Evolutionary conservation across 2,888 invertebrate genomes (phyloP).

Genomic region (Scrobipalpa costella): DNA sequence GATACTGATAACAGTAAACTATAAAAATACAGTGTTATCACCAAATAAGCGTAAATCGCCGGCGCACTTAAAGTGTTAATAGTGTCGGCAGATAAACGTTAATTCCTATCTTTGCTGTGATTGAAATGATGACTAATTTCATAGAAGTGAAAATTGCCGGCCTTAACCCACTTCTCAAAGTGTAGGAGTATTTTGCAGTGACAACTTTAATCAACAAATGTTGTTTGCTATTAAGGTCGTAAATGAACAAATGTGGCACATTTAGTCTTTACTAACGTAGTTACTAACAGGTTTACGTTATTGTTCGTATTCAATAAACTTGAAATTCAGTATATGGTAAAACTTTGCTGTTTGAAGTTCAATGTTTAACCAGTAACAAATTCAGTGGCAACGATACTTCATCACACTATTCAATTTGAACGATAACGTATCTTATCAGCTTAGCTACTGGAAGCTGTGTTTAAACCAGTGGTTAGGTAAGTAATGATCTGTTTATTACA

Average conservation of each 20-base stretch:
- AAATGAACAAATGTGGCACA: too few relatives aligned
- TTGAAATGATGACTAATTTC: neutral
- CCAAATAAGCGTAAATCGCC: neutral
- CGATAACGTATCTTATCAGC: slow-evolving; percentile 1
- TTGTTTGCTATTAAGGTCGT: too few relatives aligned
- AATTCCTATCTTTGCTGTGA: neutral
- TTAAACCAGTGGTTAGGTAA: neutral
- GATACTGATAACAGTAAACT: neutral
- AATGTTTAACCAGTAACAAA: too few relatives aligned
- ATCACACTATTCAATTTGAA: too few relatives aligned
- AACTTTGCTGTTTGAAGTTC: too few relatives aligned
- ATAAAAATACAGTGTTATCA: slow-evolving; percentile 4
- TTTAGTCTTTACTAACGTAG: too few relatives aligned
- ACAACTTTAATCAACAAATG: neutral
- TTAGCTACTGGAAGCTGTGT: neutral
- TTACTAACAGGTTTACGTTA: too few relatives aligned
- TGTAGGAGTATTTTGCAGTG: neutral
- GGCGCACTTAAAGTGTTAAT: slow-evolving; percentile 7
- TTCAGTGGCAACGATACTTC: neutral
- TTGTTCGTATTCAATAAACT: too few relatives aligned
- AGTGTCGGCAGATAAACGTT: neutral
- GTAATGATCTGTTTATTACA: neutral
- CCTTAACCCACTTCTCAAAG: neutral
- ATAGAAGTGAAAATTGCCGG: neutral
- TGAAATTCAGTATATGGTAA: too few relatives aligned